phyloP scores from a whole-genome alignment of 2,888 invertebrate genomes.

The Pammene fasciana region DNA sequence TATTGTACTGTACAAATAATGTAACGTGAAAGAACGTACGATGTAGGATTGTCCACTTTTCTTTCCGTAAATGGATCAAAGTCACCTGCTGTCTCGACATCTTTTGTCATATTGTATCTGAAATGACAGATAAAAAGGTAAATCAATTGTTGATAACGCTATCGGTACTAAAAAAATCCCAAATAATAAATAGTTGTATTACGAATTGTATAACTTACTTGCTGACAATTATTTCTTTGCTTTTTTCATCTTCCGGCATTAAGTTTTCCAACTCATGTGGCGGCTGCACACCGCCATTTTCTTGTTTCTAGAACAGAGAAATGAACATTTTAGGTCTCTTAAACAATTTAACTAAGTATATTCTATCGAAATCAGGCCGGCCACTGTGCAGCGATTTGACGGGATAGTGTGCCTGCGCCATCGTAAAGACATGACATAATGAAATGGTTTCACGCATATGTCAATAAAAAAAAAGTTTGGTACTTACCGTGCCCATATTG shows the following conservation, averaged over 20 bases:
- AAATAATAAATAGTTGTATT: too few relatives aligned
- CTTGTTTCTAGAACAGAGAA: constrained; percentile 56
- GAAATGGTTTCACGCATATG: neutral
- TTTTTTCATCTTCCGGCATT: constrained; percentile 87
- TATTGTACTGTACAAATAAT: too few relatives aligned
- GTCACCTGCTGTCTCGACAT: constrained; percentile 84
- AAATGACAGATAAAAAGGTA: constrained; percentile 43
- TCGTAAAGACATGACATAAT: too few relatives aligned
- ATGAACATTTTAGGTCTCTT: neutral
- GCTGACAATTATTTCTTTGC: constrained; percentile 77
- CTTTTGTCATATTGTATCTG: constrained; percentile 86
- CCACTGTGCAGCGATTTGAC: too few relatives aligned
- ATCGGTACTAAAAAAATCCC: too few relatives aligned
- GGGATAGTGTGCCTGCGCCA: too few relatives aligned
- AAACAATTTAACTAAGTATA: neutral
- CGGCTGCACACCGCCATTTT: constrained; percentile 71
- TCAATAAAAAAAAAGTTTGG: neutral
- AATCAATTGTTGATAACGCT: neutral
- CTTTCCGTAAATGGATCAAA: constrained; percentile 91
- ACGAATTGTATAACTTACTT: constrained; percentile 71
- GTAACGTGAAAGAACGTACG: constrained; percentile 84
- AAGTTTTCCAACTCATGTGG: constrained; percentile 92
- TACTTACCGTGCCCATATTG: constrained; percentile 37
- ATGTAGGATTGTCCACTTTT: constrained; percentile 89
- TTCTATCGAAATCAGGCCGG: too few relatives aligned